Conservation (phyloP, 2,888 invertebrate genomes). For the Helleia helle region DNA sequence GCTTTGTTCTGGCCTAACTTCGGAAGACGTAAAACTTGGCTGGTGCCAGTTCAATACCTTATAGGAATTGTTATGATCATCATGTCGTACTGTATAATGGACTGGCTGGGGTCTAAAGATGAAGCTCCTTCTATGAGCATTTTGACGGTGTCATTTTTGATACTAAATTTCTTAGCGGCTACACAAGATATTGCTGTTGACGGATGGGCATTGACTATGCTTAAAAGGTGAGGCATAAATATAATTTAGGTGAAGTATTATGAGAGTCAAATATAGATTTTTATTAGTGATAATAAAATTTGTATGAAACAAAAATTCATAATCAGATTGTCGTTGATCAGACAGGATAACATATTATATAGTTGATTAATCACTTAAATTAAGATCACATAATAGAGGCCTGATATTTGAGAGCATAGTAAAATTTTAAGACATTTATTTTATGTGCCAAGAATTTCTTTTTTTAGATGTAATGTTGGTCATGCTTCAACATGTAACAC, state of each 20-base stretch:
- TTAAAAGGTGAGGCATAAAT: constrained; percentile 88
- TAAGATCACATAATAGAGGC: too few species aligned
- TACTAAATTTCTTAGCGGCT: constrained; percentile 95
- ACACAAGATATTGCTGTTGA: constrained; percentile 99
- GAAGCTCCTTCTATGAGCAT: constrained; percentile 80
- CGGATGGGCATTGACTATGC: constrained; percentile 99
- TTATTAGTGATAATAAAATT: too few species aligned
- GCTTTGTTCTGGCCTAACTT: constrained; percentile 87
- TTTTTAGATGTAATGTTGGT: constrained; percentile 89
- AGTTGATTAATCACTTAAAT: too few species aligned
- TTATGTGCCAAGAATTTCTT: not conserved
- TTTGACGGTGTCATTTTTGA: constrained; percentile 90
- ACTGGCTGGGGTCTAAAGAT: constrained; percentile 82
- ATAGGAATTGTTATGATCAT: constrained; percentile 92
- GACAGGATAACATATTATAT: too few species aligned
- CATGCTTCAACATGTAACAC: constrained; percentile 99
- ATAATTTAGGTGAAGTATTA: too few species aligned
- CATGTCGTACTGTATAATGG: constrained; percentile 82
- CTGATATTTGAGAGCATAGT: too few species aligned
- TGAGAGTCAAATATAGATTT: too few species aligned
- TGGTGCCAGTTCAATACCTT: constrained; percentile 94
- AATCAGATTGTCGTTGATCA: too few species aligned
- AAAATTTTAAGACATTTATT: not conserved
- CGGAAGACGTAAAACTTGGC: constrained; percentile 95
- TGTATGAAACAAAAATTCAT: too few species aligned